Conservation (phyloP, 2,888 invertebrate genomes). For the Platycnemis pennipes region DNA sequence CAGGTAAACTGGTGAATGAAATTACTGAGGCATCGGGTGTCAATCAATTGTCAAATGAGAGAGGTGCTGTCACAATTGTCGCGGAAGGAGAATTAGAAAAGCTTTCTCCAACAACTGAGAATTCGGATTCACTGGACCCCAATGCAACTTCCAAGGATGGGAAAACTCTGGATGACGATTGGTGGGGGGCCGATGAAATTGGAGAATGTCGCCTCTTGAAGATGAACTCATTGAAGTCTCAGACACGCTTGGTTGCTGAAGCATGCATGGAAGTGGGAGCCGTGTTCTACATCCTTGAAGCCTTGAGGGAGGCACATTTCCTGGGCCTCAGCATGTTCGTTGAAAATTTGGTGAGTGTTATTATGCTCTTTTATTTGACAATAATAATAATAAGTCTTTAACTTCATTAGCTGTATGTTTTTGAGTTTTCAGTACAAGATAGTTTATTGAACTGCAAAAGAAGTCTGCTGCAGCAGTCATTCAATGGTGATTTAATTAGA, state of each 20-base stretch:
- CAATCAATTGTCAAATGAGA: background rate
- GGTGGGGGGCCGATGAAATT: constrained; percentile 82
- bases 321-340: constrained; percentile 96
- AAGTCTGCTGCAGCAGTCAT: no score
- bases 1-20: background rate
- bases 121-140: background rate
- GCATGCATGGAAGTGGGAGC: constrained; percentile 90
- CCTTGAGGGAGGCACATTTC: constrained; percentile 93
- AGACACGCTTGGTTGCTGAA: constrained; percentile 89
- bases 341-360: constrained; percentile 90
- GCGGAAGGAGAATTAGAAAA: background rate
- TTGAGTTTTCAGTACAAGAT: no score
- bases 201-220: constrained; percentile 88
- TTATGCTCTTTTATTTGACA: background rate
- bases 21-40: background rate
- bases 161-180: constrained; percentile 82
- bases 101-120: background rate
- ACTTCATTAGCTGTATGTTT: background rate
- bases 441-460: no score
- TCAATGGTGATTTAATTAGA: no score
- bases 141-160: constrained; percentile 26
- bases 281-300: constrained; percentile 90
- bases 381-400: background rate
- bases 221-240: constrained; percentile 82
- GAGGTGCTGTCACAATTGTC: background rate